These are phyloP conservation scores for Drosophila malerkotliana DNA, from an alignment of 1,140 invertebrate genomes.

Conservation along the genomic window DNA sequence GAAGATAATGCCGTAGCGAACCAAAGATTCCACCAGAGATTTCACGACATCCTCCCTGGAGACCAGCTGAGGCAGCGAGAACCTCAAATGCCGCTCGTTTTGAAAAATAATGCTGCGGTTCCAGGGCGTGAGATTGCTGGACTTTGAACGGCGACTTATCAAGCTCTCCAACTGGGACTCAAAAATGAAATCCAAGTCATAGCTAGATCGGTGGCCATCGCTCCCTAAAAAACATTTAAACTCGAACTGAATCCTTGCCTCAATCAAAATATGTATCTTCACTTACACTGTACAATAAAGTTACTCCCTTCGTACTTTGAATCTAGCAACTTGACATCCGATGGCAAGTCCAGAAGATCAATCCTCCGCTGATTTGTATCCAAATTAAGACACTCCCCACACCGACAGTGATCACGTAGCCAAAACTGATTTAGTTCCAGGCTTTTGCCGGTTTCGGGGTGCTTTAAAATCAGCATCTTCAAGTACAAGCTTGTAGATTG, in stretches of 20 bases:
- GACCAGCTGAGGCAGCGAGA: slow-evolving; percentile 45
- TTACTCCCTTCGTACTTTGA: slow-evolving; percentile 16
- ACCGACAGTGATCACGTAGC: slow-evolving; percentile 79
- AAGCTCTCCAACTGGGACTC: slow-evolving; percentile 57
- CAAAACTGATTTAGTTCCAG: slow-evolving; percentile 66
- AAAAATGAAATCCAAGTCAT: slow-evolving; percentile 62
- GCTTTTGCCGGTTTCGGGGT: slow-evolving; percentile 34
- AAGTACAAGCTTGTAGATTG: not conserved
- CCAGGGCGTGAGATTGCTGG: slow-evolving; percentile 57
- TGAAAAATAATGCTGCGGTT: slow-evolving; percentile 59
- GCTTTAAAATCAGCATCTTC: slow-evolving; percentile 43
- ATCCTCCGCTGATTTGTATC: slow-evolving; percentile 72
- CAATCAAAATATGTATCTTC: not conserved
- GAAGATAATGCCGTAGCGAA: slow-evolving; percentile 76
- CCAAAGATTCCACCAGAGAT: slow-evolving; percentile 53
- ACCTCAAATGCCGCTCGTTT: slow-evolving; percentile 59
- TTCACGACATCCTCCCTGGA: slow-evolving; percentile 47
- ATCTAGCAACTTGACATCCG: slow-evolving; percentile 36
- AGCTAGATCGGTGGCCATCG: slow-evolving; percentile 70
- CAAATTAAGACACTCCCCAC: slow-evolving; percentile 63
- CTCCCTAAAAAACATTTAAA: slow-evolving; percentile 53
- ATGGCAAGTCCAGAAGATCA: slow-evolving; percentile 72
- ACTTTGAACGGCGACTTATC: slow-evolving; percentile 53
- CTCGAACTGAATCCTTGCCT: not conserved
- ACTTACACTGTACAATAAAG: slow-evolving; percentile 50